Percentiles rank a stretch among this genome's conserved stretches.
phyloP scores from a whole-genome alignment of 2,888 invertebrate species.

The Apamea sordens region DNA sequence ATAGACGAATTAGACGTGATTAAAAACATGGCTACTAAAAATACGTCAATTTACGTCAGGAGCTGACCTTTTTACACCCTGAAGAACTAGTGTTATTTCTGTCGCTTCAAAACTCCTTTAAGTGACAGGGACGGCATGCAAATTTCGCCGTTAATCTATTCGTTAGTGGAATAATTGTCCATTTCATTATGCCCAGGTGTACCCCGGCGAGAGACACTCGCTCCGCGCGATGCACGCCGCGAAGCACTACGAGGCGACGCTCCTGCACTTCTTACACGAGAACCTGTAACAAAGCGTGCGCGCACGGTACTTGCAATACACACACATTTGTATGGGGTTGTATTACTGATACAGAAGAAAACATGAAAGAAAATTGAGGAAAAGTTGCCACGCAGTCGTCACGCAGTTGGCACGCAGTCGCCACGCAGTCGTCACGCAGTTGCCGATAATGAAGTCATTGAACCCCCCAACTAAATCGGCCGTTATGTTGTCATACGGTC shows the following conservation, averaged over 20 bases:
- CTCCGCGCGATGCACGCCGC: constrained; percentile 97
- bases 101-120: too few relatives aligned
- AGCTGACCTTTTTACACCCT: too few relatives aligned
- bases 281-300: constrained; percentile 75
- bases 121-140: too few relatives aligned
- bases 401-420: constrained; percentile 28
- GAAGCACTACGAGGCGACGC: constrained; percentile 98
- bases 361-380: constrained; percentile 1
- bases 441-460: background rate
- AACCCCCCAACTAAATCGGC: background rate
- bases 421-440: constrained; percentile 32
- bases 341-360: constrained; percentile 15
- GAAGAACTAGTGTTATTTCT: too few relatives aligned
- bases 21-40: too few relatives aligned
- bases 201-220: constrained; percentile 99
- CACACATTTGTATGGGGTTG: constrained; percentile 32
- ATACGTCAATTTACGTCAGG: too few relatives aligned
- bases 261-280: constrained; percentile 96
- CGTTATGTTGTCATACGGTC: background rate
- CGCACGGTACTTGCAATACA: constrained; percentile 10
- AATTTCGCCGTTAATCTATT: too few relatives aligned
- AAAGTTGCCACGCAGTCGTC: constrained; percentile 19
- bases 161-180: too few relatives aligned
- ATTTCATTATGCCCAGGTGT: constrained; percentile 91
- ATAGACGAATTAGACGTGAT: too few relatives aligned